Evolutionary conservation across 2,888 invertebrate genomes (phyloP).

Genomic region (Lycia hirtaria): DNA sequence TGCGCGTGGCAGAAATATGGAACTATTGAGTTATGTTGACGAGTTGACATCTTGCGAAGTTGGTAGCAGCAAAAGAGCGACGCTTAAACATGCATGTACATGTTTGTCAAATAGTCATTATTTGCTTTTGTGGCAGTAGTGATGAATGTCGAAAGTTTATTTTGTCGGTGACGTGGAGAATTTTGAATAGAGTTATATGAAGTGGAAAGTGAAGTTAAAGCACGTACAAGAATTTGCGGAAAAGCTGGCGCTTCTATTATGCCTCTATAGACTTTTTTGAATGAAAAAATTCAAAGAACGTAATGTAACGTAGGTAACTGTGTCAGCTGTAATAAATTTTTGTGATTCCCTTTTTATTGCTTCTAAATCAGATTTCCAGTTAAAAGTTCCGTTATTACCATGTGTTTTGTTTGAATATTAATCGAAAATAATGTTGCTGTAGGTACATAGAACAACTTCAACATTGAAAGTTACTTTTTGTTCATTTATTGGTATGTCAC

Average conservation of each 20-base stretch:
- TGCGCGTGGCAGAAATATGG: not conserved
- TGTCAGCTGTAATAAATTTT: not conserved
- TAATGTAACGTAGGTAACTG: conserved; percentile 16
- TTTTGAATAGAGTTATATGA: conserved; percentile 46
- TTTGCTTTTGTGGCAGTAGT: conserved; percentile 45
- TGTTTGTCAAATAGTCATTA: conserved; percentile 33
- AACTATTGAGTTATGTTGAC: not conserved
- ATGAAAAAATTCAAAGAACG: conserved; percentile 22
- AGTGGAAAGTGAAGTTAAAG: conserved; percentile 50
- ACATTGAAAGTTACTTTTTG: conserved; percentile 13
- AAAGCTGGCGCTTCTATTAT: conserved; percentile 12
- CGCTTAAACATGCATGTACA: conserved; percentile 4
- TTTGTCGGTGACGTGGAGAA: conserved; percentile 34
- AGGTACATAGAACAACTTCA: not conserved
- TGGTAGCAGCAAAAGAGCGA: not conserved
- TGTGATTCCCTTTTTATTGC: conserved; percentile 1
- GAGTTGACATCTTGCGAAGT: not conserved
- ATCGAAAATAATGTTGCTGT: not conserved
- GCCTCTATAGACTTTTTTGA: not conserved
- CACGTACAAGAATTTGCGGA: conserved; percentile 33
- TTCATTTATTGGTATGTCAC: conserved; percentile 10
- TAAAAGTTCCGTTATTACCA: conserved; percentile 2
- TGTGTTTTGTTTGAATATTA: not conserved
- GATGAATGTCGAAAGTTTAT: conserved; percentile 46
- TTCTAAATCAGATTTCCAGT: not conserved